Base-by-base conservation (phyloP, 2,888 invertebrate genomes). In the Calliopum simillimum region DNA sequence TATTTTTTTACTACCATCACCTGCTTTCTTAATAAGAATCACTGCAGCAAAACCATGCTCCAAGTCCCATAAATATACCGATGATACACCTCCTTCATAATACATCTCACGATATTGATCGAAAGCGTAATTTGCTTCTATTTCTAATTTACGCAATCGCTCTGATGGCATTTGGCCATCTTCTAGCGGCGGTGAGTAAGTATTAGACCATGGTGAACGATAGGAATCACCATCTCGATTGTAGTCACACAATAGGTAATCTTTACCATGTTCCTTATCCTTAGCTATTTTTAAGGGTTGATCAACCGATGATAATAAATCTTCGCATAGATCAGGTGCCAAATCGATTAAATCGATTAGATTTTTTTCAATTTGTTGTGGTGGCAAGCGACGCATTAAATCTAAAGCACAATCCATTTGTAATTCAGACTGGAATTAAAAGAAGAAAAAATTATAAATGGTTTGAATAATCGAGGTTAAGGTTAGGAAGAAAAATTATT, bases 161-260 rank as follows among this genome's bases (percentile, higher is more conserved):
- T 99, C 99, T 16, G 99, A 98, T 14, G 99, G 99, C 94, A 98
- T 94, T 16, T 98, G 96, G 2, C 99, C 99, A 88, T 99, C 99
- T 86, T 99, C 98, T 76, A 99, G 87, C 0, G 97, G 96, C 16
- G 99, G 99, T 86, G 98, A 97, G 82, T 99, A 99, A 1, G 94
- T 94, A 87, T 99, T 99, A 76, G 98, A 98, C 99, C 99, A 99
- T 1, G 99, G 99, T 21, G 99, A 99, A 81, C 95, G 92, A 87
- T 98, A 98, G 1, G 98, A 98, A 87, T 99, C 99, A 23, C 99
- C 99, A 87, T 99, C 99, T 78, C 99, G 91, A 87, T 99, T 99
- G 85, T 99, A 99, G 88, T 99, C 99, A 86, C 99, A 99, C 23
- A 99, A 88, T 71, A 99, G 89, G 87, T 98, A 99, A 86, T 99